Conservation (phyloP, 1,140 invertebrate genomes). For the Atopsyche davidsoni region DNA sequence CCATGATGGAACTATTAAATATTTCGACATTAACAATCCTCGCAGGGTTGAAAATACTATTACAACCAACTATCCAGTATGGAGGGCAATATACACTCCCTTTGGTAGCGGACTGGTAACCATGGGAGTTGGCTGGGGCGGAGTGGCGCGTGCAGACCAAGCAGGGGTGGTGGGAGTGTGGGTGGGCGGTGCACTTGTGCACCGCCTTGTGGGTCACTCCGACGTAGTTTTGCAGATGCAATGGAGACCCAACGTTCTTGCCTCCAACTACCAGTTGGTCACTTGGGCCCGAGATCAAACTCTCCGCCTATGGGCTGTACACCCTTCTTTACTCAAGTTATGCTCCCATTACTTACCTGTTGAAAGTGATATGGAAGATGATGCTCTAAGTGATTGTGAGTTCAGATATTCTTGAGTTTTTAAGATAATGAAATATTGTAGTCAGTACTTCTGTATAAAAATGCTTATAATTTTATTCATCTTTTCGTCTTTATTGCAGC, state of each 20-base stretch:
- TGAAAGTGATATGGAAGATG: conserved; percentile 43
- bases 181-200: conserved; percentile 41
- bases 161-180: conserved; percentile 46
- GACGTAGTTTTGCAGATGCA: conserved; percentile 94
- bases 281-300: conserved; percentile 95
- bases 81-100: conserved; percentile 88
- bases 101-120: conserved; percentile 90
- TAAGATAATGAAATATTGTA: not conserved
- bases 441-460: not conserved
- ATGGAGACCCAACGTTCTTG: conserved; percentile 68
- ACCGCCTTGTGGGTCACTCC: conserved; percentile 78
- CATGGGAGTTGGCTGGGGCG: conserved; percentile 56
- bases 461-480: not conserved
- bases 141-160: conserved; percentile 44
- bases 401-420: conserved; percentile 13
- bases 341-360: conserved; percentile 54
- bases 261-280: conserved; percentile 77
- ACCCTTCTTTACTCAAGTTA: conserved; percentile 72
- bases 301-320: conserved; percentile 84
- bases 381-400: conserved; percentile 44
- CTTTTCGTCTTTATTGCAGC: conserved; percentile 31
- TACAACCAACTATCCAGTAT: conserved; percentile 81
- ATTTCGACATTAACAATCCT: conserved; percentile 85
- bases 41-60: conserved; percentile 75
- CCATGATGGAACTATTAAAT: conserved; percentile 92